phyloP scores from a whole-genome alignment of 2,888 invertebrate species.

The Campopleginae sp. region DNA sequence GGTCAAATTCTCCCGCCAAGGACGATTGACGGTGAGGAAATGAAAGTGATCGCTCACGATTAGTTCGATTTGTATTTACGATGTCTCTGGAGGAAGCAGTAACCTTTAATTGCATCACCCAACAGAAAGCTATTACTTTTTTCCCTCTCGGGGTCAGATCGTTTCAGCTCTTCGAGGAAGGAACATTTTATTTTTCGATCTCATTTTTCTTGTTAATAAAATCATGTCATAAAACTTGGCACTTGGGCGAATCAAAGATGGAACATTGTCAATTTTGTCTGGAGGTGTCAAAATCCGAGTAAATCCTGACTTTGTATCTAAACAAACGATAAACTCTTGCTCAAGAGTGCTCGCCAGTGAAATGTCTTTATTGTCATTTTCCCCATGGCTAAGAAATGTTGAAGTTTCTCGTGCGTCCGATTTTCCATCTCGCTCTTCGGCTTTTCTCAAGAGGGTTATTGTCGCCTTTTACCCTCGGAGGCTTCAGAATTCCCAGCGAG shows the following conservation, averaged over 20 bases:
- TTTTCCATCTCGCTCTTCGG: slow-evolving; percentile 10
- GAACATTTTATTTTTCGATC: neutral
- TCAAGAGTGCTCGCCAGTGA: slow-evolving; percentile 28
- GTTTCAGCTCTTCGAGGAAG: slow-evolving; percentile 8
- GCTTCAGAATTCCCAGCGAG: slow-evolving; percentile 19
- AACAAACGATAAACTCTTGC: neutral
- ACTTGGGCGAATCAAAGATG: neutral
- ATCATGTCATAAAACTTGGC: neutral
- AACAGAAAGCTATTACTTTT: slow-evolving; percentile 30
- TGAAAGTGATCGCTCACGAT: slow-evolving; percentile 73
- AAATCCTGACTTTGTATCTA: neutral
- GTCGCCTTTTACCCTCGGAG: slow-evolving; percentile 22
- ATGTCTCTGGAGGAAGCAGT: slow-evolving; percentile 45
- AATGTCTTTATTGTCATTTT: slow-evolving; percentile 59
- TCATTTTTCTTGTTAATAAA: neutral
- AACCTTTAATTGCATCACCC: slow-evolving; percentile 54
- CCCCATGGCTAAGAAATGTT: neutral
- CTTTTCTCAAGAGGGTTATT: slow-evolving; percentile 52
- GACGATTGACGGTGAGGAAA: slow-evolving; percentile 16
- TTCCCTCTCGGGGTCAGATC: slow-evolving; percentile 11
- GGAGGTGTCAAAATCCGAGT: neutral
- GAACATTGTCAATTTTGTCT: neutral
- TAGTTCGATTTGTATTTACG: slow-evolving; percentile 77
- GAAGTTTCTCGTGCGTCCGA: neutral
- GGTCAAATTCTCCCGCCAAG: neutral